Conservation (phyloP, 1,140 invertebrate species). For the Apis laboriosa region DNA sequence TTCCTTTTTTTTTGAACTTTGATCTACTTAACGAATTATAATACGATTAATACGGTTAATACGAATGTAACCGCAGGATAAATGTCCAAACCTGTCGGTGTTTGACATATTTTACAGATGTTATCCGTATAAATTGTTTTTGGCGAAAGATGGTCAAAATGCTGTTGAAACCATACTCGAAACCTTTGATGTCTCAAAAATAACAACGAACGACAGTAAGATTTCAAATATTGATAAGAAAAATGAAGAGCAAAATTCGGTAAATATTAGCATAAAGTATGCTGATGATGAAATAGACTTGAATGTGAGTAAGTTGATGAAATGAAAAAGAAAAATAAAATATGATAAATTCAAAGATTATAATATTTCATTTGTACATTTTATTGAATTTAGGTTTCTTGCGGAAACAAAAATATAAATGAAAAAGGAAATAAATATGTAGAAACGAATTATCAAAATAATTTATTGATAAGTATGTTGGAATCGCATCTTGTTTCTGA, state of each 20-base stretch:
- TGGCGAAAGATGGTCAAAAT: constrained; percentile 87
- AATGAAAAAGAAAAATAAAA: neutral
- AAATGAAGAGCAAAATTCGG: constrained; percentile 67
- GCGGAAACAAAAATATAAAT: constrained; percentile 63
- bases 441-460: constrained; percentile 90
- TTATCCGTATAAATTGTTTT: constrained; percentile 92
- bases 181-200: constrained; percentile 82
- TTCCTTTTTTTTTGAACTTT: neutral
- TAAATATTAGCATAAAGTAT: constrained; percentile 67
- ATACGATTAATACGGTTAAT: constrained; percentile 17
- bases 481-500: constrained; percentile 90
- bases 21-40: neutral
- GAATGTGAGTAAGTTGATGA: constrained; percentile 66
- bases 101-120: constrained; percentile 87
- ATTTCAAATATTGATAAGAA: constrained; percentile 38
- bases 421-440: constrained; percentile 77
- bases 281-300: constrained; percentile 75
- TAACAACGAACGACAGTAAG: neutral
- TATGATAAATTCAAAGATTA: neutral
- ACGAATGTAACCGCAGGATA: constrained; percentile 83
- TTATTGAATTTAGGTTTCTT: constrained; percentile 71
- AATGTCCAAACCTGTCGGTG: constrained; percentile 84
- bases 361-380: constrained; percentile 1
- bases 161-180: constrained; percentile 86
- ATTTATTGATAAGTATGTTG: constrained; percentile 88